Conservation (phyloP, 1,140 invertebrate genomes). For the Saccostrea glomerata region DNA sequence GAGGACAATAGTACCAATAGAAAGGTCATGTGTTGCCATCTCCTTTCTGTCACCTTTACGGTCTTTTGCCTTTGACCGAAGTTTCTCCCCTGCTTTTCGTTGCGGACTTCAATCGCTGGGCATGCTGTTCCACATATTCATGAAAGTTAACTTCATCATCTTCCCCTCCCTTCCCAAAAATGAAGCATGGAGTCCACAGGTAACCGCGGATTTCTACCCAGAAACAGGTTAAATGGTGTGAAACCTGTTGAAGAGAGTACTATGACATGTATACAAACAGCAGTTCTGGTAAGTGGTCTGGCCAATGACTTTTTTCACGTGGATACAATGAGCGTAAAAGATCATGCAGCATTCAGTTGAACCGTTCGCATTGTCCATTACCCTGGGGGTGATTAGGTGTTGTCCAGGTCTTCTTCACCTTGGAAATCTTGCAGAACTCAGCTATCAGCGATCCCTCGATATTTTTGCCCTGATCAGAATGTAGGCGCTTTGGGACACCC, state of each 20-base stretch:
- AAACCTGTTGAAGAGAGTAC: slow-evolving; percentile 55
- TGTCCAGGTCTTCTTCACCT: slow-evolving; percentile 54
- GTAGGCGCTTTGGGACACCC: slow-evolving; percentile 53
- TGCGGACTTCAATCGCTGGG: slow-evolving; percentile 1
- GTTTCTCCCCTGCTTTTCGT: slow-evolving; percentile 45
- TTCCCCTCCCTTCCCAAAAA: neutral
- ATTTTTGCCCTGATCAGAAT: slow-evolving; percentile 58
- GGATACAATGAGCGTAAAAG: slow-evolving; percentile 46
- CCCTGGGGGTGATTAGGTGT: slow-evolving; percentile 61
- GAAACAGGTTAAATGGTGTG: slow-evolving; percentile 54
- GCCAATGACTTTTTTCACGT: slow-evolving; percentile 51
- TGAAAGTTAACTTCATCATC: neutral
- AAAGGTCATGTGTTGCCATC: neutral
- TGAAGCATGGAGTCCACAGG: slow-evolving; percentile 51
- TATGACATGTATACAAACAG: slow-evolving; percentile 51
- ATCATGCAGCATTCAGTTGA: slow-evolving; percentile 55
- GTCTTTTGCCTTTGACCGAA: neutral
- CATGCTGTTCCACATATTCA: slow-evolving; percentile 42
- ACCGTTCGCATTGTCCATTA: slow-evolving; percentile 58
- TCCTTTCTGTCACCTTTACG: neutral
- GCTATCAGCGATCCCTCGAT: slow-evolving; percentile 49
- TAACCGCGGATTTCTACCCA: slow-evolving; percentile 48
- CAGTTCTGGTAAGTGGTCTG: slow-evolving; percentile 54
- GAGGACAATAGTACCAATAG: slow-evolving; percentile 10
- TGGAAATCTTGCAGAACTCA: slow-evolving; percentile 52